Percentiles rank a stretch among this genome's conserved stretches.
phyloP scores from a whole-genome alignment of 2,888 invertebrate species.

The Chloroclystis v-ata region DNA sequence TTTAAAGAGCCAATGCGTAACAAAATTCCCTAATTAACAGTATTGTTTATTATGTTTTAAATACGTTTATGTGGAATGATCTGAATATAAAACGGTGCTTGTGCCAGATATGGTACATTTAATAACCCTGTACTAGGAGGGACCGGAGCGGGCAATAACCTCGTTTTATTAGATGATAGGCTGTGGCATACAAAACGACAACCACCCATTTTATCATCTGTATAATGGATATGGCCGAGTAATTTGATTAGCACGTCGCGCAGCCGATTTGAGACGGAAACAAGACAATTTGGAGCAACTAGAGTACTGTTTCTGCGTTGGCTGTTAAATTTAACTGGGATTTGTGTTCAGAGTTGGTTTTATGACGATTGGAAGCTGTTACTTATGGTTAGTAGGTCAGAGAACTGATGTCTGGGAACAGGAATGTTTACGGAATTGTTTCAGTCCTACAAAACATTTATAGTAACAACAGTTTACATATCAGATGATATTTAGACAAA shows the following conservation, averaged over 20 bases:
- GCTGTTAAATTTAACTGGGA: not conserved
- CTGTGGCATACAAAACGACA: conserved; percentile 33
- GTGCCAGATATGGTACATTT: not conserved
- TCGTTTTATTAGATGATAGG: conserved; percentile 40
- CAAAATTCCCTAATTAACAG: too few relatives aligned
- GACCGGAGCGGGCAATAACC: conserved; percentile 40
- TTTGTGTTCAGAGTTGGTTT: not conserved
- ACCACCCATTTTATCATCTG: conserved; percentile 29
- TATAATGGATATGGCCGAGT: conserved; percentile 29
- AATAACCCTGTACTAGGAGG: conserved; percentile 6
- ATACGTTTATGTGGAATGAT: not conserved
- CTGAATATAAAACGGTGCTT: not conserved
- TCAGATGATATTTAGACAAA: too few relatives aligned
- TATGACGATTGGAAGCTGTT: conserved; percentile 1
- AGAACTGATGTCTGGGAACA: not conserved
- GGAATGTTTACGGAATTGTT: too few relatives aligned
- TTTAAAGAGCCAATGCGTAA: too few relatives aligned
- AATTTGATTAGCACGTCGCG: conserved; percentile 27
- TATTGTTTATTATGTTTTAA: not conserved
- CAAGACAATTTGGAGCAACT: conserved; percentile 22
- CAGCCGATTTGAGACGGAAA: conserved; percentile 24
- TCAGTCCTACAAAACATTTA: too few relatives aligned
- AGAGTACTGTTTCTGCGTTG: not conserved
- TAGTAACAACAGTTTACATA: too few relatives aligned
- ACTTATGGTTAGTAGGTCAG: conserved; percentile 1